Evolutionary conservation across 2,113 vertebrate species (phyloP).

Genomic region (Numenius arquata): DNA sequence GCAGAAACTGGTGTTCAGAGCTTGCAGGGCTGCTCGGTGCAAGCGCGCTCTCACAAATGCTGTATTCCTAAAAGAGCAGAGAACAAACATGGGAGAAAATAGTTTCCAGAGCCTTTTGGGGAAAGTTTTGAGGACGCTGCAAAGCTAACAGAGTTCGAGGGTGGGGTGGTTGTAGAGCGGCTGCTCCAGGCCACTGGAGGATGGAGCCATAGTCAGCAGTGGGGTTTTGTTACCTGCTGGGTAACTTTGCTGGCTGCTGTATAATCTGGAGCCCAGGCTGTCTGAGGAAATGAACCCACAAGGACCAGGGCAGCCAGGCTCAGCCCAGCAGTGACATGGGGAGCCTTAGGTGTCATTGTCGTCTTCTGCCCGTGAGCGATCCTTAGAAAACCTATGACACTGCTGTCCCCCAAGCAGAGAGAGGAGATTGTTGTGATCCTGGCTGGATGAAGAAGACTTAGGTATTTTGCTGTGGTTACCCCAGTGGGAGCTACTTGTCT

Average conservation of each 20-base stretch:
- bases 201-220: background rate
- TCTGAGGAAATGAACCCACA: rapidly evolving
- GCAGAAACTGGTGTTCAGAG: background rate
- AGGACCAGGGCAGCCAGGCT: background rate
- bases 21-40: background rate
- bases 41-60: background rate
- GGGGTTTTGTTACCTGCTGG: background rate
- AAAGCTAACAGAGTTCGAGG: background rate
- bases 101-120: background rate
- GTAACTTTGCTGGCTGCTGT: background rate
- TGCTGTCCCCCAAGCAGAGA: background rate
- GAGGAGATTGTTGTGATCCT: background rate
- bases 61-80: background rate
- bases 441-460: background rate
- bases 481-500: rapidly evolving
- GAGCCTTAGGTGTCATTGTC: background rate
- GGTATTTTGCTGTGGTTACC: background rate
- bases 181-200: background rate
- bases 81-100: background rate
- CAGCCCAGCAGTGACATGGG: background rate
- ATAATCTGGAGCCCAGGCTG: background rate
- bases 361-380: rapidly evolving
- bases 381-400: background rate
- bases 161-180: background rate
- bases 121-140: background rate